Conservation (phyloP, 1,140 invertebrate species). For the Theocolax elegans region DNA sequence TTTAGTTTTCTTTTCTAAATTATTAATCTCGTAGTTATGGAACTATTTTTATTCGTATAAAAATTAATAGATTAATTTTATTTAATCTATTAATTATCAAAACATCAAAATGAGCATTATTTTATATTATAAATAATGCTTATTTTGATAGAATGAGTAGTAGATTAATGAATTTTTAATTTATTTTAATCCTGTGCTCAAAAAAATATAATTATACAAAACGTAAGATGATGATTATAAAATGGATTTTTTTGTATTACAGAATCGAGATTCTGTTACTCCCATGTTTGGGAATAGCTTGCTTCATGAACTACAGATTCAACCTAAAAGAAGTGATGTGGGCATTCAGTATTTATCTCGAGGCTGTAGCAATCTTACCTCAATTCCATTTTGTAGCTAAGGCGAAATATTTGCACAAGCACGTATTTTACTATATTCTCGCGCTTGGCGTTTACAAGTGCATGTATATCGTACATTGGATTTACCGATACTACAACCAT, state of each 20-base stretch:
- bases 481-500: slow-evolving; percentile 95
- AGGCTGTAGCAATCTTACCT: slow-evolving; percentile 97
- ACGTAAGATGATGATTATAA: no score
- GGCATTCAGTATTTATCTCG: slow-evolving; percentile 99
- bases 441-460: slow-evolving; percentile 95
- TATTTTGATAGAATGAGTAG: no score
- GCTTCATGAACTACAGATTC: slow-evolving; percentile 96
- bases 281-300: slow-evolving; percentile 85
- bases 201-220: no score
- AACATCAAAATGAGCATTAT: no score
- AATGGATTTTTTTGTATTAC: no score
- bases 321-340: slow-evolving; percentile 95
- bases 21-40: no score
- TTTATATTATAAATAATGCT: no score
- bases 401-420: slow-evolving; percentile 98
- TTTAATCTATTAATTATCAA: no score
- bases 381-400: slow-evolving; percentile 98
- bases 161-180: no score
- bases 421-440: slow-evolving; percentile 99
- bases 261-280: slow-evolving; percentile 94
- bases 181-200: no score
- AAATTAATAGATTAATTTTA: neutral
- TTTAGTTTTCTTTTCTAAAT: no score
- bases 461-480: slow-evolving; percentile 98
- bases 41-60: neutral